Percentiles rank a stretch among this genome's conserved stretches.
These are phyloP conservation scores for Lamprotornis superbus DNA, from an alignment of 2,113 vertebrate species.

Conservation along the genomic window DNA sequence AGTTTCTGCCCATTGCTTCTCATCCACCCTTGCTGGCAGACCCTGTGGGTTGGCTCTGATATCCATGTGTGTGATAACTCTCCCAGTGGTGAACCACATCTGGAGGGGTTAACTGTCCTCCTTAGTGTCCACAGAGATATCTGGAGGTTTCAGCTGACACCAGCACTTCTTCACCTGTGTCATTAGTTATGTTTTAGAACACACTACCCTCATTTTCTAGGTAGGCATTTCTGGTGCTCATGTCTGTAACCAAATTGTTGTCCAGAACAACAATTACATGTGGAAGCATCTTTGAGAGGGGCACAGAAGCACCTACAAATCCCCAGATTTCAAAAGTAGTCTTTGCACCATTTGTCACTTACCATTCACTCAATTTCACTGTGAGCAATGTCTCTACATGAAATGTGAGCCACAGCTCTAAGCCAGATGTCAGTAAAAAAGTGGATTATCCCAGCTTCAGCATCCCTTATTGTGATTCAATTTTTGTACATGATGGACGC, in stretches of 20 bases:
- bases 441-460: slow-evolving; percentile 25
- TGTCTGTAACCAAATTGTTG: neutral
- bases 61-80: neutral
- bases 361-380: neutral
- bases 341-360: neutral
- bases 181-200: neutral
- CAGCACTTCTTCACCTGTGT: neutral
- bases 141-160: neutral
- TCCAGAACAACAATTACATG: neutral
- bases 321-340: neutral
- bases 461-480: neutral
- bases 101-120: neutral
- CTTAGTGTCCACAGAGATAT: neutral
- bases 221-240: neutral
- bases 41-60: neutral
- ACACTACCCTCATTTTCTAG: neutral
- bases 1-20: neutral
- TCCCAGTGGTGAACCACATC: neutral
- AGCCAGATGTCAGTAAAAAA: slow-evolving; percentile 18
- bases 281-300: neutral
- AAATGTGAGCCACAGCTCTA: neutral
- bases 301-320: neutral
- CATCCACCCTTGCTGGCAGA: neutral
- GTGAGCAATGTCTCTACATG: neutral
- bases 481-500: neutral